Conservation (phyloP, 2,113 vertebrate genomes). For the Tragelaphus strepsiceros region DNA sequence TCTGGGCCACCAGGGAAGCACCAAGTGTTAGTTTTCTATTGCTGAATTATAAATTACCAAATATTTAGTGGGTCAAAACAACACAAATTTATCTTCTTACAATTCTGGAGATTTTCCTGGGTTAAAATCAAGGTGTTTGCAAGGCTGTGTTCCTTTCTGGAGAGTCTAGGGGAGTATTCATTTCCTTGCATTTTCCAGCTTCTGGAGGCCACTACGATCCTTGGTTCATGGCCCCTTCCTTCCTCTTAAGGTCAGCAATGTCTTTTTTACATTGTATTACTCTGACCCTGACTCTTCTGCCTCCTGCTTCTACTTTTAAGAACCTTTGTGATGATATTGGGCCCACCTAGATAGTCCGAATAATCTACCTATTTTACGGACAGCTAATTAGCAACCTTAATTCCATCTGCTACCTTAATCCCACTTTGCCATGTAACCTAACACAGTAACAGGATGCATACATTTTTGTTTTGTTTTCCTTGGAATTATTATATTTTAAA, state of each 20-base stretch:
- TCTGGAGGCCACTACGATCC: background rate
- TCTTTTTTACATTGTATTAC: background rate
- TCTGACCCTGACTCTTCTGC: background rate
- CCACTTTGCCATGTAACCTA: background rate
- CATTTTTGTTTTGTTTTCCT: background rate
- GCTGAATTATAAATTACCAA: background rate
- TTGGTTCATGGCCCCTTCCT: background rate
- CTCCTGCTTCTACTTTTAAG: background rate
- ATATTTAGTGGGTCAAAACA: background rate
- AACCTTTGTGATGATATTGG: background rate
- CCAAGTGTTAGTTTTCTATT: background rate
- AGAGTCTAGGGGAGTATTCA: background rate
- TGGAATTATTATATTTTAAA: background rate
- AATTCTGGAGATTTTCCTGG: background rate
- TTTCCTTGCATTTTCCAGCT: background rate
- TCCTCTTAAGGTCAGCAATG: background rate
- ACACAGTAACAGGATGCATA: background rate
- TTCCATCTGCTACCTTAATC: background rate
- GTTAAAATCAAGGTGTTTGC: background rate
- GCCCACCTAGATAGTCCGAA: background rate
- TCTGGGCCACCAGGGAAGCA: background rate
- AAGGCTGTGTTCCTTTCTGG: background rate
- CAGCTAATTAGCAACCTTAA: background rate
- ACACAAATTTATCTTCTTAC: background rate
- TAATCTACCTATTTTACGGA: background rate